A percentile compares a stretch with the other conserved stretches of the same genome.
Evolutionary conservation across 2,113 vertebrate species (phyloP).

Genomic region (Corvus moneduloides): DNA sequence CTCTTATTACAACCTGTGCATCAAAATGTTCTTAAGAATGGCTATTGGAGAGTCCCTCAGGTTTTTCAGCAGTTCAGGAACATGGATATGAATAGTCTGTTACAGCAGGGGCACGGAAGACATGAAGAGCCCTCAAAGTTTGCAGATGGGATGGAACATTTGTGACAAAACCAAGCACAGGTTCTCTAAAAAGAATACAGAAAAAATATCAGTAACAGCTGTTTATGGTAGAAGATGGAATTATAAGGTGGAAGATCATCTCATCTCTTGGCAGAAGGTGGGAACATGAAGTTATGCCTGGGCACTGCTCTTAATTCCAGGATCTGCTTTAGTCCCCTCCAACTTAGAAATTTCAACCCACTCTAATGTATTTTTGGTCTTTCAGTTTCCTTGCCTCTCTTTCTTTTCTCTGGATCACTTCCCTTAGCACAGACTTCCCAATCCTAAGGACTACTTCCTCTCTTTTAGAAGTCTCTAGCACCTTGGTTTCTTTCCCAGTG

Average conservation of each 20-base stretch:
- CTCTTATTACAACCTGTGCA: not conserved
- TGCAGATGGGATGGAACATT: not conserved
- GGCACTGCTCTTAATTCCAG: not conserved
- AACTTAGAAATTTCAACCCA: not conserved
- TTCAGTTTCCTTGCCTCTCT: not conserved
- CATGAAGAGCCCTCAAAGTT: not conserved
- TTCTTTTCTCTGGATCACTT: not conserved
- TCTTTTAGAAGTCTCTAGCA: not conserved
- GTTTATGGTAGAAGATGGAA: not conserved
- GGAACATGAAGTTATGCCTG: not conserved
- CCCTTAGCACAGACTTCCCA: not conserved
- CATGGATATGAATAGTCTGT: not conserved
- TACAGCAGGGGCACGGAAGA: not conserved
- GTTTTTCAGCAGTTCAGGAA: not conserved
- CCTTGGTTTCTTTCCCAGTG: not conserved
- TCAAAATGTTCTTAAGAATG: not conserved
- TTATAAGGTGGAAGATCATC: not conserved
- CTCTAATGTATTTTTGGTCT: not conserved
- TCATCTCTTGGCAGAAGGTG: not conserved
- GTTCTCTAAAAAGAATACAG: not conserved
- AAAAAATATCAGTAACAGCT: not conserved
- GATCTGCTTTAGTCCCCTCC: not conserved
- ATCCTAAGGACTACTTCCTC: not conserved
- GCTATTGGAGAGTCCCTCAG: not conserved
- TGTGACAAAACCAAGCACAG: not conserved